phyloP scores from a whole-genome alignment of 2,797 vertebrate species.

The Sphaeramia orbicularis region DNA sequence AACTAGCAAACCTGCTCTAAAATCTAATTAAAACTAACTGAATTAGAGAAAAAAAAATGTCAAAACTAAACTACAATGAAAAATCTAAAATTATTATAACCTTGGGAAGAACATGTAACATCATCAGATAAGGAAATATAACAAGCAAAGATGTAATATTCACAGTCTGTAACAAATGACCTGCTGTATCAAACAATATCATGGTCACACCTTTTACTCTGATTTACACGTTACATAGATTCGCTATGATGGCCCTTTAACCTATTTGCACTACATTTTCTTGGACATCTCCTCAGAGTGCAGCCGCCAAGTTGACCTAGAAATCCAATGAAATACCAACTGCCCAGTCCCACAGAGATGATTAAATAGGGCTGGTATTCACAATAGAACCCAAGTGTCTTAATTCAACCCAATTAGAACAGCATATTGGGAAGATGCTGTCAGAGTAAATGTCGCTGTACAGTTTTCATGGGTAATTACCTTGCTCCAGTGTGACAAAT shows the following conservation, averaged over 20 bases:
- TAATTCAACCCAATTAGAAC: constrained; percentile 74
- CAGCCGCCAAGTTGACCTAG: constrained; percentile 45
- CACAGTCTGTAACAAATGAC: constrained; percentile 2
- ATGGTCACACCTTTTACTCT: not conserved
- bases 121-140: not conserved
- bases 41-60: too few relatives aligned
- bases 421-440: constrained; percentile 48
- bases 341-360: constrained; percentile 35
- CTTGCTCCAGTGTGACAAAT: constrained; percentile 33
- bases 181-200: constrained; percentile 7
- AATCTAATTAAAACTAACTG: too few relatives aligned
- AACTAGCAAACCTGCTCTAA: too few relatives aligned
- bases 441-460: constrained; percentile 74
- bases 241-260: constrained; percentile 26
- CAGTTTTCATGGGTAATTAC: constrained; percentile 71
- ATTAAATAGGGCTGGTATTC: constrained; percentile 58
- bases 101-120: too few relatives aligned
- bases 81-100: too few relatives aligned
- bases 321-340: constrained; percentile 66
- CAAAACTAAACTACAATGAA: too few relatives aligned
- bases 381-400: constrained; percentile 54
- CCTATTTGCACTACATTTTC: constrained; percentile 46
- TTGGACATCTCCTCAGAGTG: constrained; percentile 19
- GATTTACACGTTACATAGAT: constrained; percentile 15
- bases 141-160: not conserved